Evolutionary conservation across 2,888 invertebrate species (phyloP), one percentile per base, ranked within the genome.

Genomic region (Ochropacha duplaris): DNA sequence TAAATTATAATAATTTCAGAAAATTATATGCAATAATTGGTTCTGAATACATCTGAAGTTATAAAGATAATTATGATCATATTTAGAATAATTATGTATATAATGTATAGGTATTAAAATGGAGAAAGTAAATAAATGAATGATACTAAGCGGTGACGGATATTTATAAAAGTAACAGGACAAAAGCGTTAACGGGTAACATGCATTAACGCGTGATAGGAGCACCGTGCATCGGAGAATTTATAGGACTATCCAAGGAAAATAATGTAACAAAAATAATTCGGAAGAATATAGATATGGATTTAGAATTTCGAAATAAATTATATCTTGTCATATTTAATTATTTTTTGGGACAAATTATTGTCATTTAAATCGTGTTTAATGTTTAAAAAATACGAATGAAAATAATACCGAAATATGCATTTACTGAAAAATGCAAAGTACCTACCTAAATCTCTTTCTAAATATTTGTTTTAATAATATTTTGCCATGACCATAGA

Each of bases 61-160:
- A 9, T 19, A 44, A 44, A 31, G n/a, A 28, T 39, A 39, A 39
- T 39, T 39, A 39, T 39, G 6, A 44, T 9, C 44, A 19, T 44
- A 19, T 19, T 44, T 19, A 44, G 44, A 19, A 19, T 44, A 44
- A 44, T 44, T 44, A 44, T 9, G 8, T 2, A 16, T 6, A 39
- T 39, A 39, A 39, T 39, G 16, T 16, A n/a, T n/a, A 19, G 19
- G 19, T 44, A 44, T 44, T 44, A 19, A 9, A 16, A 19, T 44
- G 44, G 44, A 3, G 44, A 44, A 44, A 44, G 44, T 44, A 44
- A 19, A 19, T 19, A 14, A 44, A 44, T 44, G 19, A 76, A 62
- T 60, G 66, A 78, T 79, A 86, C 85, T 86, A 84, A 77, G 68
- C 71, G 69, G 75, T 72, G 76, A 83, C 84, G 83, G 83, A 83